Base-by-base conservation (phyloP, 2,113 vertebrate genomes). In the Caretta caretta region DNA sequence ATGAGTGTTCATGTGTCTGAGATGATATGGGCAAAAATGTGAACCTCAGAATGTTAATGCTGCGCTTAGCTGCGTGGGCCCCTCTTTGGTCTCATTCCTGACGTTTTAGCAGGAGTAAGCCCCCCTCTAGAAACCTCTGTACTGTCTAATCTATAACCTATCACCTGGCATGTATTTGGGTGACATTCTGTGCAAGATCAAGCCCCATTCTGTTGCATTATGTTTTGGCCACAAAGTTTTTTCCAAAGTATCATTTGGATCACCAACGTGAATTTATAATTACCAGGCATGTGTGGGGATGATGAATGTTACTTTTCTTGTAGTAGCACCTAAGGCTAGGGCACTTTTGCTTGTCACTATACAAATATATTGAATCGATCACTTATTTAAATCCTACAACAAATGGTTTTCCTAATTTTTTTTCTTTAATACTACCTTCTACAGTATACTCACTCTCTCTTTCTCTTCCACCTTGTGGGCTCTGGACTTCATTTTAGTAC, bases 351-450 rank as follows among this genome's bases (percentile, higher is more conserved):
- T 13, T 27, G 59, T 25, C 57, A 50, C 1, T 31, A 19, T 42
- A 11, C 5, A 72, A 91, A 94, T 75, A 48, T 20, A 76, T 46
- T 76, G 38, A 46, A 76, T 25, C 10, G 38, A 46, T 46, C 11
- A 25, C 20, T 76, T 25, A 25, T 76, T 76, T 76, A 69, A 35
- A 19, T 69, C 90, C 12, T 91, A 9, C 3, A 4, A 65, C 25
- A 78, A 81, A 0, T 2, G 3, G 56, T 9, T 8, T 72, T 0
- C 0, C 0, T 4, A 29, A 86, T 54, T 84, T 48, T 72, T 69
- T n/a, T 59, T 1, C 1, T 59, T 59, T 6, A 29, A 29, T 20
- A 42, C 49, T 27, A 5, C 51, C 8, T 1, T 5, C 65, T 89
- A 81, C 29, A 5, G 51, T 38, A 13, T 62, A 31, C 12, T 62